Conservation (phyloP, 2,888 invertebrate species). For the Melanchra persicariae region DNA sequence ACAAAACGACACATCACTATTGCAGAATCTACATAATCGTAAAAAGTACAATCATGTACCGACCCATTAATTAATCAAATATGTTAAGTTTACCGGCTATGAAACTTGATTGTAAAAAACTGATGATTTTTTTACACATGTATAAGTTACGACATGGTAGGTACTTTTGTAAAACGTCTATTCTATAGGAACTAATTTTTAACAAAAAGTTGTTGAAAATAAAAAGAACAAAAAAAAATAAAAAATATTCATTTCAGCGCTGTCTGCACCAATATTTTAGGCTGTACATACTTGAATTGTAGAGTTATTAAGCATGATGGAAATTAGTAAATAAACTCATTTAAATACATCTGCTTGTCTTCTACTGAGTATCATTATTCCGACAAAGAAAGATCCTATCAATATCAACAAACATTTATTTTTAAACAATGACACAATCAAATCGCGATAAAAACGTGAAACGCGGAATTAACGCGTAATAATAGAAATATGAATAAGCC, state of each 20-base stretch:
- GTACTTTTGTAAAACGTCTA: slow-evolving; percentile 33
- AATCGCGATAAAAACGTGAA: slow-evolving; percentile 61
- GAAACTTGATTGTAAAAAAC: slow-evolving; percentile 38
- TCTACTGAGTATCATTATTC: not conserved
- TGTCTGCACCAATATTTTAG: no score
- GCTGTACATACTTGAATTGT: no score
- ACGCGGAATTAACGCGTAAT: slow-evolving; percentile 58
- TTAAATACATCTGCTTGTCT: not conserved
- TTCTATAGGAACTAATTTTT: slow-evolving; percentile 35
- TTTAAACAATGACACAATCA: slow-evolving; percentile 51
- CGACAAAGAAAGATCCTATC: slow-evolving; percentile 27
- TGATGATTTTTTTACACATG: slow-evolving; percentile 29
- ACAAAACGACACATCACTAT: slow-evolving; percentile 6
- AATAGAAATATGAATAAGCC: slow-evolving; percentile 57
- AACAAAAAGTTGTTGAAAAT: slow-evolving; percentile 25
- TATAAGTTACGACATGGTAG: slow-evolving; percentile 56
- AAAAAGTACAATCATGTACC: slow-evolving; percentile 34
- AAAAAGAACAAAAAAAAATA: not conserved
- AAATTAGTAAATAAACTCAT: not conserved
- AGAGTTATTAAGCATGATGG: not conserved
- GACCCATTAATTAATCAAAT: slow-evolving; percentile 58
- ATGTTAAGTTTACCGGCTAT: slow-evolving; percentile 45
- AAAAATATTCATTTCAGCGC: no score
- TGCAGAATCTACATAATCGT: slow-evolving; percentile 33
- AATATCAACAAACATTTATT: slow-evolving; percentile 46